Evolutionary conservation across 2,113 vertebrate species (phyloP).

Genomic region (Patagioenas fasciata): DNA sequence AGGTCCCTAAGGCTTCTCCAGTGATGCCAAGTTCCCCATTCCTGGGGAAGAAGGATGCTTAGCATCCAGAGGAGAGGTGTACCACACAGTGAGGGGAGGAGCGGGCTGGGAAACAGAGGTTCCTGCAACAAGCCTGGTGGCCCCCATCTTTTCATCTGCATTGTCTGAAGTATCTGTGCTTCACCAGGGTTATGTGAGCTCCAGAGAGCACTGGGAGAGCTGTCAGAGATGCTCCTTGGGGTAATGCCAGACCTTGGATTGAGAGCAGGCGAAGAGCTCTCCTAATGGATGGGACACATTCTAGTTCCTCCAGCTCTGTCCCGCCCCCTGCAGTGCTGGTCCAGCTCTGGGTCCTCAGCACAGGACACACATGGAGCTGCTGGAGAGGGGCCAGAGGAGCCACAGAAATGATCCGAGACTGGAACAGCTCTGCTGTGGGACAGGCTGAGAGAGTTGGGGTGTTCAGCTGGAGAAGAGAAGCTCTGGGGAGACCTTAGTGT

Average conservation of each 20-base stretch:
- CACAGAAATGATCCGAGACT: too few species aligned
- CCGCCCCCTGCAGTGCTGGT: too few species aligned
- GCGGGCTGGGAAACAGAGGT: not conserved
- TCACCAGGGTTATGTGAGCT: not conserved
- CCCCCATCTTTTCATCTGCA: not conserved
- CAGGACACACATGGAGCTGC: too few species aligned
- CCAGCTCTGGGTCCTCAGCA: too few species aligned
- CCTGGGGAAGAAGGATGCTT: not conserved
- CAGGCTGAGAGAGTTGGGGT: too few species aligned
- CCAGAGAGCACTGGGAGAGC: not conserved
- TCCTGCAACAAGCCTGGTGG: not conserved
- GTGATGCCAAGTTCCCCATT: not conserved
- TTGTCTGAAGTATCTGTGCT: not conserved
- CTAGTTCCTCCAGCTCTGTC: not conserved
- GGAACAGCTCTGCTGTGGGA: too few species aligned
- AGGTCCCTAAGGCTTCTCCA: not conserved
- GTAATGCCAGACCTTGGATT: not conserved
- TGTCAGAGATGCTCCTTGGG: not conserved
- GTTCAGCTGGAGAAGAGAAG: too few species aligned
- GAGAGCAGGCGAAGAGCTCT: not conserved
- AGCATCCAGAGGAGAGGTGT: not conserved
- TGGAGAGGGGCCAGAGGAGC: too few species aligned
- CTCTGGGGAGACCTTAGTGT: too few species aligned
- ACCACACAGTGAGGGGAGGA: accelerated
- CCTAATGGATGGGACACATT: not conserved